These are phyloP conservation scores for Sebastes itinus DNA, from an alignment of 2,797 vertebrate genomes.

Conservation along the genomic window DNA sequence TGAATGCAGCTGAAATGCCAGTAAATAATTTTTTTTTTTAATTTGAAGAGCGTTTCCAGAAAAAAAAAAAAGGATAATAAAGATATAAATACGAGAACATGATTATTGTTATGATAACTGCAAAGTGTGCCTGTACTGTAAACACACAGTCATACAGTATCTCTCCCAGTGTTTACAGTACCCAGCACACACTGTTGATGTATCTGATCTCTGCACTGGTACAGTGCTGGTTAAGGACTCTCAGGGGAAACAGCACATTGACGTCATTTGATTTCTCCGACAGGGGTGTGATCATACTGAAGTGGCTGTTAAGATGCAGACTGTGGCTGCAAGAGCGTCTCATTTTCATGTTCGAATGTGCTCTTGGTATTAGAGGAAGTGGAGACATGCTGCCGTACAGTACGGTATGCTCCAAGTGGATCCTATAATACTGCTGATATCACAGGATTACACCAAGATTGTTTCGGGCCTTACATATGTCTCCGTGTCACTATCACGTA, in stretches of 20 bases:
- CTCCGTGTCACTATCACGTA: conserved; percentile 56
- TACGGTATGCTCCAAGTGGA: conserved; percentile 18
- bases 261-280: conserved; percentile 18
- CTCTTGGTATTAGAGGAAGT: conserved; percentile 3
- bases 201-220: conserved; percentile 11
- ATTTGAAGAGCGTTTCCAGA: background rate
- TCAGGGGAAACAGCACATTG: background rate
- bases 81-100: background rate
- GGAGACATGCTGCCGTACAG: conserved; percentile 1
- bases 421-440: conserved; percentile 60
- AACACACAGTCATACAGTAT: background rate
- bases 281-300: conserved; percentile 10
- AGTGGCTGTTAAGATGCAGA: conserved; percentile 11
- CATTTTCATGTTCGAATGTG: conserved; percentile 2
- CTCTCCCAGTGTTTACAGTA: background rate
- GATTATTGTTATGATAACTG: background rate
- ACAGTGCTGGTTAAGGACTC: background rate
- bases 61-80: background rate
- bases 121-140: background rate
- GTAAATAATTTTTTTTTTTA: background rate
- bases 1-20: background rate
- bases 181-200: background rate
- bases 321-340: background rate
- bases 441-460: conserved; percentile 69
- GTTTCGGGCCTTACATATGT: conserved; percentile 59